Evolutionary conservation across 2,888 invertebrate species (phyloP).

Genomic region (Dryococelus australis): DNA sequence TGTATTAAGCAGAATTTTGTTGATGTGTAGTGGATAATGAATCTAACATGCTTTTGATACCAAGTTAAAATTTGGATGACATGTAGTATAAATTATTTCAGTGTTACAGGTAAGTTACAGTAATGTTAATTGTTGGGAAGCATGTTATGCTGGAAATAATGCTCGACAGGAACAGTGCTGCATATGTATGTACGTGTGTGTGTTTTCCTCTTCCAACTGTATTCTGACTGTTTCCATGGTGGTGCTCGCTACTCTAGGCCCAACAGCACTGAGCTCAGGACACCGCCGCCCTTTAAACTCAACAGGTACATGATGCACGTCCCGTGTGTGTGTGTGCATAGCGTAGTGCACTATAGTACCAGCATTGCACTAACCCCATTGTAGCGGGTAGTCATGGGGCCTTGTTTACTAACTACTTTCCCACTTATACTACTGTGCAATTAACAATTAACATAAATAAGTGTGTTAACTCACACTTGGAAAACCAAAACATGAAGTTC

Average conservation of each 20-base stretch:
- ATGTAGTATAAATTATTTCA: too few relatives aligned
- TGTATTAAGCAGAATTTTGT: too few relatives aligned
- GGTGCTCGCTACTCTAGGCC: constrained; percentile 45
- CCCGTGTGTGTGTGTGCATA: background rate
- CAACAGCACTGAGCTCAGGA: constrained; percentile 50
- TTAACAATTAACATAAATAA: background rate
- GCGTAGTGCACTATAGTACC: background rate
- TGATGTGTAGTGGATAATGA: too few relatives aligned
- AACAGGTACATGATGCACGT: constrained; percentile 58
- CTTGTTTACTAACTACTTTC: background rate
- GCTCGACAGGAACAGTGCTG: background rate
- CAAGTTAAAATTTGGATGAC: too few relatives aligned
- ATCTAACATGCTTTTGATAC: too few relatives aligned
- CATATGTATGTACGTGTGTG: background rate
- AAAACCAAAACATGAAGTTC: background rate
- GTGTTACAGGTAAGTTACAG: background rate
- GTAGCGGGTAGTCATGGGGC: background rate
- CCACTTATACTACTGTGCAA: background rate
- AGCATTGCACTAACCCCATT: background rate
- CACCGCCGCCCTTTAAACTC: constrained; percentile 56
- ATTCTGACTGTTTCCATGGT: constrained; percentile 57
- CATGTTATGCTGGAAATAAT: background rate
- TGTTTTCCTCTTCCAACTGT: background rate
- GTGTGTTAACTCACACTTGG: background rate
- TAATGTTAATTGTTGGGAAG: background rate